phyloP scores from a whole-genome alignment of 2,888 invertebrate genomes.

The Lepidocyrtoides sp. region DNA sequence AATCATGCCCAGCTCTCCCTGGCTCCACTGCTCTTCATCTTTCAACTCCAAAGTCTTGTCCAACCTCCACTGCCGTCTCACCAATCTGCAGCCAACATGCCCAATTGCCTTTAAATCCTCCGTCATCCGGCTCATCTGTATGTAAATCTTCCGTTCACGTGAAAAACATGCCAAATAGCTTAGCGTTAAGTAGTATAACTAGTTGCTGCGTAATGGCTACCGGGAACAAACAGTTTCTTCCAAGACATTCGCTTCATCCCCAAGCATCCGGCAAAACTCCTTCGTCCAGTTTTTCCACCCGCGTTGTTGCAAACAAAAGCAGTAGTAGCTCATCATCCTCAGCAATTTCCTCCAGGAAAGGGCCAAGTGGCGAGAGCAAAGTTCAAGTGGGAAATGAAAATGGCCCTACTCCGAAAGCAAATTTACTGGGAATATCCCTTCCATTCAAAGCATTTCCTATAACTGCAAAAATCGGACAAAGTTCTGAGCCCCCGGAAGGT shows the following conservation, averaged over 20 bases:
- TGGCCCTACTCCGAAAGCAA: slow-evolving; percentile 10
- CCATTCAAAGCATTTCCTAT: slow-evolving; percentile 75
- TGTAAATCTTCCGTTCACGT: slow-evolving; percentile 59
- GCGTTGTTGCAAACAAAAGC: slow-evolving; percentile 81
- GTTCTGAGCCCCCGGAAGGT: slow-evolving; percentile 86
- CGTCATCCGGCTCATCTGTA: slow-evolving; percentile 57
- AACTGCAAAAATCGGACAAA: slow-evolving; percentile 51
- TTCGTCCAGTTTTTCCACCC: slow-evolving; percentile 85
- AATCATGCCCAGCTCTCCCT: slow-evolving; percentile 84
- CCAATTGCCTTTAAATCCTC: slow-evolving; percentile 82
- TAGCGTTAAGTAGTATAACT: slow-evolving; percentile 75
- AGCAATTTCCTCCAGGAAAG: slow-evolving; percentile 60
- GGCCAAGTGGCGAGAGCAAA: slow-evolving; percentile 38
- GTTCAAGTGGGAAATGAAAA: slow-evolving; percentile 24
- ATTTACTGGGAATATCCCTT: slow-evolving; percentile 68
- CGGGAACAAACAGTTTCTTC: slow-evolving; percentile 75
- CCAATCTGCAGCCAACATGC: slow-evolving; percentile 85
- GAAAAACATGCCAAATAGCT: slow-evolving; percentile 77
- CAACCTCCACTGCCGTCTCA: slow-evolving; percentile 84
- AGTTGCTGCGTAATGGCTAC: slow-evolving; percentile 74
- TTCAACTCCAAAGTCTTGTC: slow-evolving; percentile 84
- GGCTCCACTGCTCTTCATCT: slow-evolving; percentile 78
- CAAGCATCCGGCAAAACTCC: slow-evolving; percentile 84
- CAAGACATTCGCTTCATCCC: slow-evolving; percentile 85
- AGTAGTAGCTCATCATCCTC: slow-evolving; percentile 63